These are phyloP conservation scores for Siniperca obscura DNA, from an alignment of 2,797 vertebrate genomes.

Conservation along the genomic window DNA sequence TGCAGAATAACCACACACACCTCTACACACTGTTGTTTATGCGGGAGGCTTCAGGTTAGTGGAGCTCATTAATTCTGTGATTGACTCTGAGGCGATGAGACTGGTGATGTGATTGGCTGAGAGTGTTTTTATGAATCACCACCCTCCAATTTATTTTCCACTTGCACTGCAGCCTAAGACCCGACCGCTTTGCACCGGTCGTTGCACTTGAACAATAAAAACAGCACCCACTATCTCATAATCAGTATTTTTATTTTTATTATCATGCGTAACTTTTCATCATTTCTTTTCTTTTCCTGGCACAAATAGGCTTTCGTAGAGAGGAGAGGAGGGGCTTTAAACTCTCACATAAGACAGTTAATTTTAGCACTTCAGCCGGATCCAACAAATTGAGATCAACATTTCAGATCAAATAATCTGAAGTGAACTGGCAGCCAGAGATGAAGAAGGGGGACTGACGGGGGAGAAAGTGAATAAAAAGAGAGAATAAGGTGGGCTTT, in stretches of 20 bases:
- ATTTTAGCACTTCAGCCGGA: constrained; percentile 26
- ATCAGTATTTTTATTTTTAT: neutral
- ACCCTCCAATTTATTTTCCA: too few species aligned
- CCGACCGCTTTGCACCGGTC: too few species aligned
- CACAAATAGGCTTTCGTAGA: neutral
- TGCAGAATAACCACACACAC: neutral
- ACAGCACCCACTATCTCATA: neutral
- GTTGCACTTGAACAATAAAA: too few species aligned
- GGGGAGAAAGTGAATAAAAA: constrained; percentile 24
- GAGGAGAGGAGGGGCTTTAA: neutral
- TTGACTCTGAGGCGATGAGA: neutral
- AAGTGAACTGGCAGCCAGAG: constrained; percentile 42
- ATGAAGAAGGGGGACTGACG: neutral
- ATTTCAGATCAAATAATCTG: constrained; percentile 56
- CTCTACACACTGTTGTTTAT: too few species aligned
- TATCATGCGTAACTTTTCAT: neutral
- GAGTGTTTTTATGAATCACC: neutral
- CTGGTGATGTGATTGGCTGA: neutral
- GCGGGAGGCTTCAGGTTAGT: neutral
- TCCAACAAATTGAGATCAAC: constrained; percentile 51
- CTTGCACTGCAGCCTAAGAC: neutral
- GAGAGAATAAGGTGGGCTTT: constrained; percentile 72
- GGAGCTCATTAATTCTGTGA: neutral
- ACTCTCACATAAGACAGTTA: constrained; percentile 7
- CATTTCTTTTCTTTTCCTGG: neutral